Evolutionary conservation across 2,797 vertebrate genomes (phyloP), one percentile per base, ranked within the genome.

Genomic region (Tokudaia muenninki): DNA sequence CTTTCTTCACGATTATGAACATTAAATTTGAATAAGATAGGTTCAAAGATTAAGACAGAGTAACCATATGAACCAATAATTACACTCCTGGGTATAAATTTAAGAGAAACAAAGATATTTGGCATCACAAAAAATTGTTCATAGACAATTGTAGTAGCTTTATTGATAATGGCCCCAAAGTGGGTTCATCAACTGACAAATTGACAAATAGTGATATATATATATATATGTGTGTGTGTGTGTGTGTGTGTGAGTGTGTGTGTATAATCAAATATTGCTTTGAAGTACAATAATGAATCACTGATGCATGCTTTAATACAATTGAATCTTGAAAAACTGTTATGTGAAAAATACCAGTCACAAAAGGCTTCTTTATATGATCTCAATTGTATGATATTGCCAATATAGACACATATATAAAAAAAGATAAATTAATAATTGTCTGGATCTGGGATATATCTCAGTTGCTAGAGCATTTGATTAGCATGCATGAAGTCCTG

Each of bases 21-120:
- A 44, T 92, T 90, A 89, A 95, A 94, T 44, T 91, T 67, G 82
- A 94, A 37, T 94, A 92, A 78, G 26, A 65, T 52, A 74, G 47
- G 75, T 75, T 96, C 65, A 96, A 96, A 86, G 13, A 55, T 57
- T 78, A 81, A 37, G 24, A 74, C 55, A 65, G 52, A 86, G 52
- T 91, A 82, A 78, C 24, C 17, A 41, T 81, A 67, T 93, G 29
- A 94, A 12, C 22, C 52, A 79, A 31, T 21, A 90, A 87, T 92
- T 87, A 11, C 2, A 94, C 8, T 63, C 41, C 34, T 77, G 63
- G 3, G 2, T 84, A 88, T 81, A 65, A 50, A 63, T 61, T 5
- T 19, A 92, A 91, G 52, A 94, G 63, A 94, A 94, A 80, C 59
- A 9, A 94, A 44, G 22, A 55, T 78, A 55, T 61, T n/a, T 92